phyloP scores from a whole-genome alignment of 2,113 vertebrate genomes.

The Calypte anna region DNA sequence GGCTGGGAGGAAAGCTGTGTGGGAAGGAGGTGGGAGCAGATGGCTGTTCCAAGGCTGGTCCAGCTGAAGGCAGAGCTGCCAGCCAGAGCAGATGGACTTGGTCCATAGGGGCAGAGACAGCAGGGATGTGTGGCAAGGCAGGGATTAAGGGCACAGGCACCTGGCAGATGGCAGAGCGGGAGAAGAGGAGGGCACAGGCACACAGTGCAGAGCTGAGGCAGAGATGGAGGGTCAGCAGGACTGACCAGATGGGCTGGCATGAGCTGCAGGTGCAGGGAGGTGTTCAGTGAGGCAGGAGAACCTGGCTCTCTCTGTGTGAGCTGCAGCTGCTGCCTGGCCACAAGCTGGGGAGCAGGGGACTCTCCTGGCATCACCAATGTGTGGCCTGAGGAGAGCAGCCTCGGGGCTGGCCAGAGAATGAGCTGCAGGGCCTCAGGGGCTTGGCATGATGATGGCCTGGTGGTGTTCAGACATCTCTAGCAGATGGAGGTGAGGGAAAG shows the following conservation, averaged over 20 bases:
- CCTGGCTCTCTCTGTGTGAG: accelerated
- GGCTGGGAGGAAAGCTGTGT: not conserved
- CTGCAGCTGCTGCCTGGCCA: not conserved
- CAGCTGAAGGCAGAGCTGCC: not conserved
- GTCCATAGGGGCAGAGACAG: not conserved
- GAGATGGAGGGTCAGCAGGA: not conserved
- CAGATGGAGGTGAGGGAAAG: not conserved
- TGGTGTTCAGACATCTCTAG: not conserved
- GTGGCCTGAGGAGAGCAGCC: not conserved
- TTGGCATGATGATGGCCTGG: not conserved
- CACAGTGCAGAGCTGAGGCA: not conserved
- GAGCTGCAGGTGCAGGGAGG: not conserved
- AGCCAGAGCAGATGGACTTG: conserved; percentile 34
- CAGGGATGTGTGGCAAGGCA: not conserved
- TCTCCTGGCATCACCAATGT: not conserved
- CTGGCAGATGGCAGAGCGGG: conserved; percentile 29
- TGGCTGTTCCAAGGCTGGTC: not conserved
- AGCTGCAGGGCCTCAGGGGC: not conserved
- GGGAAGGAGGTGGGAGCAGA: not conserved
- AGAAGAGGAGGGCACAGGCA: not conserved
- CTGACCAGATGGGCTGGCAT: not conserved
- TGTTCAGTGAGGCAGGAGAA: not conserved
- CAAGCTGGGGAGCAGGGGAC: not conserved
- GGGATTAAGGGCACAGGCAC: not conserved
- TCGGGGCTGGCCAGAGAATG: accelerated